Conservation (phyloP, 2,797 vertebrate species). For the Scomberomorus guttatus region DNA sequence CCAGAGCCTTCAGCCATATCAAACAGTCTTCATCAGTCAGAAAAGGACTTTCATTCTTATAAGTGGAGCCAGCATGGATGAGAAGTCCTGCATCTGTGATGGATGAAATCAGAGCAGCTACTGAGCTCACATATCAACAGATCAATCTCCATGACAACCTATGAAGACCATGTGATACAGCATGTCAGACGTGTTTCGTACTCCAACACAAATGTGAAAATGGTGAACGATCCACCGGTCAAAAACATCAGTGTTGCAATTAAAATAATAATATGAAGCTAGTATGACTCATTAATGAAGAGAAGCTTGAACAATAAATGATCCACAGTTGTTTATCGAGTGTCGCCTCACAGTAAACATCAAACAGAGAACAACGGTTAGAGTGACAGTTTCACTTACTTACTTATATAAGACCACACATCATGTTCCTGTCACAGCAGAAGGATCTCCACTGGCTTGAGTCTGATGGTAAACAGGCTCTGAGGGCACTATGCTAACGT, state of each 20-base stretch:
- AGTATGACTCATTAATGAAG: neutral
- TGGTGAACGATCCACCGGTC: no score
- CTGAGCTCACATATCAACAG: neutral
- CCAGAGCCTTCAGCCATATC: no score
- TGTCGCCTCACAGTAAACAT: neutral
- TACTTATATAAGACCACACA: conserved; percentile 21
- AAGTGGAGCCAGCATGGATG: neutral
- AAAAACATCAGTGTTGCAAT: neutral
- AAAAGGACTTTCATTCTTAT: neutral
- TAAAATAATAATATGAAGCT: neutral
- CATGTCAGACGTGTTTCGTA: no score
- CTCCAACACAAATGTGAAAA: no score
- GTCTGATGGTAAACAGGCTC: conserved; percentile 24
- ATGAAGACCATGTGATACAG: neutral
- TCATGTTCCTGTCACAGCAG: conserved; percentile 14
- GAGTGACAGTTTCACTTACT: conserved; percentile 1
- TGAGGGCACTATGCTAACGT: neutral
- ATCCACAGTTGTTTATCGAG: neutral
- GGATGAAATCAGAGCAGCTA: neutral
- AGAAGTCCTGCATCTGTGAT: neutral
- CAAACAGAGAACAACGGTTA: neutral
- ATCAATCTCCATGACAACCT: neutral
- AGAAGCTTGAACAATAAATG: neutral
- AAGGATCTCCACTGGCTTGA: conserved; percentile 22
- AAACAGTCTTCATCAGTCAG: neutral